These are phyloP conservation scores for Callocephalon fimbriatum DNA, from an alignment of 2,113 vertebrate species.

Conservation along the genomic window DNA sequence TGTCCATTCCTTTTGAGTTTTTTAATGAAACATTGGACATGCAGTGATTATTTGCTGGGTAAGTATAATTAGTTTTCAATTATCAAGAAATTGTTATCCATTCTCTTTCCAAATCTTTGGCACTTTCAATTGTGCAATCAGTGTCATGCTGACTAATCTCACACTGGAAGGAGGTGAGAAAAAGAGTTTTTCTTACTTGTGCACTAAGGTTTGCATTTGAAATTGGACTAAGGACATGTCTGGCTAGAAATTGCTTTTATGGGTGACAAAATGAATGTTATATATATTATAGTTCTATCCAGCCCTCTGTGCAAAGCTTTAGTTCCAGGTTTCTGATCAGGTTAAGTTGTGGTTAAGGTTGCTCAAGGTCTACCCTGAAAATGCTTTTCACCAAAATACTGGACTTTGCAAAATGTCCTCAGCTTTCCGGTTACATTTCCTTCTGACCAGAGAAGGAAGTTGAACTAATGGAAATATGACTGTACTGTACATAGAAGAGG, in stretches of 20 bases:
- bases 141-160: neutral
- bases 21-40: neutral
- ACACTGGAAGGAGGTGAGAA: neutral
- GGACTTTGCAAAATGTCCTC: neutral
- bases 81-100: neutral
- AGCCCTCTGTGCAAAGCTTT: neutral
- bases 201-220: neutral
- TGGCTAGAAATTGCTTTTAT: neutral
- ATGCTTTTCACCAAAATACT: neutral
- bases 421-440: neutral
- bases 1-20: neutral
- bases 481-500: neutral
- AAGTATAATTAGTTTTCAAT: slow-evolving; percentile 25
- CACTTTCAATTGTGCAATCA: neutral
- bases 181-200: neutral
- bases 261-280: neutral
- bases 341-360: neutral
- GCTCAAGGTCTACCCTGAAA: neutral
- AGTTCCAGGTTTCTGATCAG: neutral
- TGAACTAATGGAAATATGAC: neutral
- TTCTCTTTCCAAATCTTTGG: neutral
- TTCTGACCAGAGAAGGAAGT: neutral
- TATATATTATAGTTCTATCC: neutral
- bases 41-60: neutral
- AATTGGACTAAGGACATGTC: neutral